Evolutionary conservation across 1,140 invertebrate genomes (phyloP).

Genomic region (Bombus breviceps): DNA sequence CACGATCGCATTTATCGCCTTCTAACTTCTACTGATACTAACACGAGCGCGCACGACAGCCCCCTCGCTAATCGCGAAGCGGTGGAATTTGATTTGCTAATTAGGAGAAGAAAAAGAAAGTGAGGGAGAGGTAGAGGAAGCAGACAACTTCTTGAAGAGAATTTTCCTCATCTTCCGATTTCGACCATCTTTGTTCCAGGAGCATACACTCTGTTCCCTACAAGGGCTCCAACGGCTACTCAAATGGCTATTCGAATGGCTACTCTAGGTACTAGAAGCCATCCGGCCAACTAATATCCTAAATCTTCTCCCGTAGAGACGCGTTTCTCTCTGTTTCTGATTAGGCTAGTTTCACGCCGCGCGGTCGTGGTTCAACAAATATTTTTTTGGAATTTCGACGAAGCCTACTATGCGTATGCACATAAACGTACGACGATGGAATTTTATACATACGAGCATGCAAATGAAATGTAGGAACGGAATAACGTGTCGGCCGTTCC

Average conservation of each 20-base stretch:
- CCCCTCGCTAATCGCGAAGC: slow-evolving; percentile 39
- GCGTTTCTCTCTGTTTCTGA: slow-evolving; percentile 60
- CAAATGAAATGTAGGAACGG: too few species aligned
- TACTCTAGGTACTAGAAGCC: slow-evolving; percentile 83
- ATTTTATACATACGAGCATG: too few species aligned
- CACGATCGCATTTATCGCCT: slow-evolving; percentile 42
- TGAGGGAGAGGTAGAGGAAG: slow-evolving; percentile 29
- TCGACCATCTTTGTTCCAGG: slow-evolving; percentile 82
- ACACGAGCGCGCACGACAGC: slow-evolving; percentile 40
- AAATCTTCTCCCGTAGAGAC: slow-evolving; percentile 56
- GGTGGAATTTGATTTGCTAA: slow-evolving; percentile 50
- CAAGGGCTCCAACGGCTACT: slow-evolving; percentile 83
- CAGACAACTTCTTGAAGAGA: slow-evolving; percentile 30
- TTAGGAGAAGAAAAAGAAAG: slow-evolving; percentile 48
- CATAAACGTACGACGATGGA: too few species aligned
- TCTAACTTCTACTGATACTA: slow-evolving; percentile 57
- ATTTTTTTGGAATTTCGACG: slow-evolving; percentile 29
- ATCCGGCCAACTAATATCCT: slow-evolving; percentile 72
- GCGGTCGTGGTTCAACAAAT: slow-evolving; percentile 20
- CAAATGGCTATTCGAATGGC: slow-evolving; percentile 83
- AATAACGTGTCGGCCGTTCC: too few species aligned
- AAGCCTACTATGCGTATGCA: too few species aligned
- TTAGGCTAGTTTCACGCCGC: slow-evolving; percentile 32
- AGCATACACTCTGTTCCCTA: slow-evolving; percentile 83
- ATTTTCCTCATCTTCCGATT: slow-evolving; percentile 80